phyloP scores from a whole-genome alignment of 2,797 vertebrate species.

The Leptoclinus maculatus region DNA sequence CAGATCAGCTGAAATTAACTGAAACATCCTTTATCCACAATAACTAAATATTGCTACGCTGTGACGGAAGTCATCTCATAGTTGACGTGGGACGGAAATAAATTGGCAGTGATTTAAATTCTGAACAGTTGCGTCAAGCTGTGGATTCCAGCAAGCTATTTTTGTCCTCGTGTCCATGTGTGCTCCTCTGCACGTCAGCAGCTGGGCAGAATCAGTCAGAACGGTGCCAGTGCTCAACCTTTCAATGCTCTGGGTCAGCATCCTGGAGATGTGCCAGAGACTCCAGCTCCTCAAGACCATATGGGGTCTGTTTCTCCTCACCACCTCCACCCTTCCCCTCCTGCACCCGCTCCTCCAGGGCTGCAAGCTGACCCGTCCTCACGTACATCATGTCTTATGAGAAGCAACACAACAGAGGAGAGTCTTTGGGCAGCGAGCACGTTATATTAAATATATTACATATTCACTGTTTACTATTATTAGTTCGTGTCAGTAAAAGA shows the following conservation, averaged over 20 bases:
- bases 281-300: conserved; percentile 66
- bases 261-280: conserved; percentile 66
- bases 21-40: background rate
- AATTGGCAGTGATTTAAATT: conserved; percentile 47
- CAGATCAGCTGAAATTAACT: conserved; percentile 2
- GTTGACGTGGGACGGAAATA: conserved; percentile 26
- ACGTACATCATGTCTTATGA: conserved; percentile 11
- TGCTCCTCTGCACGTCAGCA: conserved; percentile 72
- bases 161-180: conserved; percentile 67
- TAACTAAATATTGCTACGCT: conserved; percentile 5
- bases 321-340: conserved; percentile 2
- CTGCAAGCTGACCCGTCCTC: conserved; percentile 43
- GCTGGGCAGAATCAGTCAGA: conserved; percentile 73
- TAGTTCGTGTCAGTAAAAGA: background rate
- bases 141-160: conserved; percentile 71
- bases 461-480: background rate
- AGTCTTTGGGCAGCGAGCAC: background rate
- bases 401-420: conserved; percentile 19
- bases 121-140: conserved; percentile 55
- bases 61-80: conserved; percentile 9
- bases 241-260: conserved; percentile 67
- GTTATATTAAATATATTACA: background rate
- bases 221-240: conserved; percentile 63
- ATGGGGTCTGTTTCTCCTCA: conserved; percentile 60
- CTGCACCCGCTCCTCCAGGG: conserved; percentile 25